Base-by-base conservation (phyloP, 1,140 invertebrate species). In the Nasonia longicornis region DNA sequence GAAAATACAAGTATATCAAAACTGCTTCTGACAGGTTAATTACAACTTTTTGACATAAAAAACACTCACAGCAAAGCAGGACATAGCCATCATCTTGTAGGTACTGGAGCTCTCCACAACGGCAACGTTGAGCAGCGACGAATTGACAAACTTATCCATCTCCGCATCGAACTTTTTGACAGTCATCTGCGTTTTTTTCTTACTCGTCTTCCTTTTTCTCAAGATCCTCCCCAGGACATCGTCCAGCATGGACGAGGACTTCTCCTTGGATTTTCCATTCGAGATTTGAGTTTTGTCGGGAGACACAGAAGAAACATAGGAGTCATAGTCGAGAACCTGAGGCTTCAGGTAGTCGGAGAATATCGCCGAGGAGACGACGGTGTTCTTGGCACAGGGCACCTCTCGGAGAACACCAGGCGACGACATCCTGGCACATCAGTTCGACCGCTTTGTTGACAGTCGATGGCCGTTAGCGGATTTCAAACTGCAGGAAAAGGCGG, bases 21-120 rank as follows among this genome's bases (percentile, higher is more conserved):
- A 26, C 38, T 8, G 2, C 8, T 42, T 42, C 38, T 42, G 0
- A 2, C 7, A 42, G 38, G 2, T 0, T 8, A 4, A 42, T 7
- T 42, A 7, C 0, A 42, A 42, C 1, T 42, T 42, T 10, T 72
- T 35, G 64, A 80, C 74, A 42, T 76, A 26, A 78, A 75, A 35
- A 73, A 66, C 26, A 80, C 79, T 85, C 80, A 90, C 89, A 83
- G 85, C 81, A 42, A 90, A 85, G 77, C 85, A 86, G 45, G 74
- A 83, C 3, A 85, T 26, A 10, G 89, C 89, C 26, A 89, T 58
- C 79, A 86, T 86, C 86, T 89, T 90, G 80, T 86, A 86, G 1
- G 89, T 81, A 83, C 38, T 86, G 8, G 83, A 48, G 79, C 87
- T 88, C 79, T 87, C 87, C 2, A 88, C 83, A 64, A 85, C 82